Percentiles rank a stretch among this genome's conserved stretches.
These are phyloP conservation scores for Potamilus streckersoni DNA, from an alignment of 1,140 invertebrate species.

Conservation along the genomic window DNA sequence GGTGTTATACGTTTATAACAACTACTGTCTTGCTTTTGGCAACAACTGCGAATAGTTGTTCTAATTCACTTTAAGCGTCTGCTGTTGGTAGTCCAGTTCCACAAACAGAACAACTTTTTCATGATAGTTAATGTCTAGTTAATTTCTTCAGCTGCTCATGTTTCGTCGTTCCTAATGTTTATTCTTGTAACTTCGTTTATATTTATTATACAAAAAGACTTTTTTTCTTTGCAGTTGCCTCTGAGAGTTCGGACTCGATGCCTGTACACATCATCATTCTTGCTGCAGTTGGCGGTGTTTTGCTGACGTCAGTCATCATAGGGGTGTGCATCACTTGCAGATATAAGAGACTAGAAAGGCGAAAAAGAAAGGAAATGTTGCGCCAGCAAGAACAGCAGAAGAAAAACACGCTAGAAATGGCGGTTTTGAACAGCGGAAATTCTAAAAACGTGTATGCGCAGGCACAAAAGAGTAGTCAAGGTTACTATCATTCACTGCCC, in stretches of 20 bases:
- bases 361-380: constrained; percentile 26
- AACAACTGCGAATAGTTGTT: no score
- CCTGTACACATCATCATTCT: constrained; percentile 41
- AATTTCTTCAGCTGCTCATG: no score
- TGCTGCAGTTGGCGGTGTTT: constrained; percentile 39
- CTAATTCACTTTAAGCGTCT: no score
- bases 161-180: no score
- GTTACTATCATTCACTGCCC: constrained; percentile 17
- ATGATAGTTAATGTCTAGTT: no score
- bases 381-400: constrained; percentile 22
- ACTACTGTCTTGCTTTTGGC: no score
- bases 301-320: constrained; percentile 38
- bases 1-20: no score
- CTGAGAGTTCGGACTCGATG: constrained; percentile 4
- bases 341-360: constrained; percentile 9
- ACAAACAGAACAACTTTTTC: no score
- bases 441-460: constrained; percentile 12
- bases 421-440: constrained; percentile 28
- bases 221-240: constrained; percentile 5
- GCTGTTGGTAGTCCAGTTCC: no score
- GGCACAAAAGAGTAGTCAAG: constrained; percentile 23
- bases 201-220: no score
- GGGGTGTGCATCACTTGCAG: constrained; percentile 44
- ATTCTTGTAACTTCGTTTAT: no score
- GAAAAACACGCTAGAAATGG: constrained; percentile 26